Evolutionary conservation across 2,888 invertebrate genomes (phyloP).

Genomic region (Drosophila lutescens): DNA sequence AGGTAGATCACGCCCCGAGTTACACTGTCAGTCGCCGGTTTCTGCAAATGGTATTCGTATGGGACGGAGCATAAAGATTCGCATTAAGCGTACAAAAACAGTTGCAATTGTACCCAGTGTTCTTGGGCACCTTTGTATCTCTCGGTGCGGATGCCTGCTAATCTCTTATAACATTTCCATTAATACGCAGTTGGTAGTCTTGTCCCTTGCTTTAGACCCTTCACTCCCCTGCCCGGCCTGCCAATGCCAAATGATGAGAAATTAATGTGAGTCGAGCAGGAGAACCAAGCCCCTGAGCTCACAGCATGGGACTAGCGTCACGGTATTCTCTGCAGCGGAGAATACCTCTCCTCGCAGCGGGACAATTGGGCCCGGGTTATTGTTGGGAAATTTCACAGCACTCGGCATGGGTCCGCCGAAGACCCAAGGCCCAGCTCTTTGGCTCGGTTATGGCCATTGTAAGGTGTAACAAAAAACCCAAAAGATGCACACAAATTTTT

Average conservation of each 20-base stretch:
- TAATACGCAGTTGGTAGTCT: constrained; percentile 76
- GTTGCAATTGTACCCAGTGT: constrained; percentile 68
- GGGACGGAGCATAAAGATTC: constrained; percentile 64
- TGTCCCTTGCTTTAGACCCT: not conserved
- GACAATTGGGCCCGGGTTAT: constrained; percentile 69
- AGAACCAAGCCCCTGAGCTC: constrained; percentile 41
- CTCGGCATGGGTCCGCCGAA: constrained; percentile 64
- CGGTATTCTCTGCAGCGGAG: constrained; percentile 37
- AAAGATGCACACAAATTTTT: constrained; percentile 62
- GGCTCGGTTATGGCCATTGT: constrained; percentile 54
- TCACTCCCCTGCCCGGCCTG: not conserved
- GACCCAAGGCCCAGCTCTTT: not conserved
- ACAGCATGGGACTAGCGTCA: constrained; percentile 71
- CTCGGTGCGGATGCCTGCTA: constrained; percentile 53
- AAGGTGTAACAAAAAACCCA: constrained; percentile 79
- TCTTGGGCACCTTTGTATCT: constrained; percentile 35
- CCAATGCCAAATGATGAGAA: constrained; percentile 73
- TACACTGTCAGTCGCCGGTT: constrained; percentile 23
- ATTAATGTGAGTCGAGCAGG: constrained; percentile 72
- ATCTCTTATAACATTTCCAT: constrained; percentile 77
- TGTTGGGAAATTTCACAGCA: constrained; percentile 78
- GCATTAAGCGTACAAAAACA: constrained; percentile 70
- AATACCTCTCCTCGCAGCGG: constrained; percentile 60
- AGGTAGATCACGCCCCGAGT: constrained; percentile 68
- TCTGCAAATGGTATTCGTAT: constrained; percentile 66